Evolutionary conservation across 2,113 vertebrate species (phyloP).

Genomic region (Amphiprion percula): DNA sequence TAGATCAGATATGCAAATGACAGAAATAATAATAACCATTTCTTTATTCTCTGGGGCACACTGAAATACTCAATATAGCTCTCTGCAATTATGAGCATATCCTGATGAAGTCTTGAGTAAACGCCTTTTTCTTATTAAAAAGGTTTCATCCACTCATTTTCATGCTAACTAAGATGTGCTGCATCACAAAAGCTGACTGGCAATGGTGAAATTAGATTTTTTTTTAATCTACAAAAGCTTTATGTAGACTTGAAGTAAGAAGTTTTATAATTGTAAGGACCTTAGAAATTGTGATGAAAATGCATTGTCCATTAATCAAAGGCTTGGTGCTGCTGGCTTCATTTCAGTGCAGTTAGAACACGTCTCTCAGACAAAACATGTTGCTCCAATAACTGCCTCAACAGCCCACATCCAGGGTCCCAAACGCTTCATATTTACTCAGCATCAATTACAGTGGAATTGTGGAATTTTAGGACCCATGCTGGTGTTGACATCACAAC

Average conservation of each 20-base stretch:
- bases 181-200: conserved; percentile 3
- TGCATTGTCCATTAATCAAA: conserved; percentile 17
- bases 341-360: not conserved
- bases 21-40: conserved; percentile 1
- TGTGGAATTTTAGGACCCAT: too few relatives aligned
- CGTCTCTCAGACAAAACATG: too few relatives aligned
- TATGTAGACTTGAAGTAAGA: not conserved
- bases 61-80: not conserved
- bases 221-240: not conserved
- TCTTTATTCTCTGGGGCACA: conserved; percentile 24
- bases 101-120: conserved; percentile 20
- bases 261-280: not conserved
- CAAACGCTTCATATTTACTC: too few relatives aligned
- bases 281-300: conserved; percentile 5
- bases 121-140: conserved; percentile 19
- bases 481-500: too few relatives aligned
- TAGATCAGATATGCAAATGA: conserved; percentile 7
- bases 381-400: too few relatives aligned
- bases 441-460: too few relatives aligned
- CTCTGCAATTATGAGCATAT: conserved; percentile 24
- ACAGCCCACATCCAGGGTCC: too few relatives aligned
- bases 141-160: conserved; percentile 38
- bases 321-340: not conserved
- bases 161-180: conserved; percentile 39
- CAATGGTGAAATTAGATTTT: conserved; percentile 14